Conservation (phyloP, 2,888 invertebrate genomes). For the Chrysolina haemoptera region DNA sequence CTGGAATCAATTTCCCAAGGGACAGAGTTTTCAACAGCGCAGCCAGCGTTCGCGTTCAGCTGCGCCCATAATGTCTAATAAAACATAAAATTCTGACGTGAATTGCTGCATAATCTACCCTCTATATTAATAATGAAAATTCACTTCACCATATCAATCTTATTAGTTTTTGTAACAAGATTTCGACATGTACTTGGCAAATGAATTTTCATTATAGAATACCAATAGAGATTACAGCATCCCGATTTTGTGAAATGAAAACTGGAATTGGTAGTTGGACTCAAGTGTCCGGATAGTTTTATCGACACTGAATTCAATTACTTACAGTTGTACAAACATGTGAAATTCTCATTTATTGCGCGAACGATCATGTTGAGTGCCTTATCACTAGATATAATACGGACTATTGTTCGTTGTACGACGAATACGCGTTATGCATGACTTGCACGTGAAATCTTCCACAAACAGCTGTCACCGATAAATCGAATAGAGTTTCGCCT, state of each 20-base stretch:
- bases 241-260: not conserved
- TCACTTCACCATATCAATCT: slow-evolving; percentile 36
- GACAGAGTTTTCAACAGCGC: slow-evolving; percentile 7
- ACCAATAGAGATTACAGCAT: not conserved
- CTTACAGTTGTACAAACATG: too few species aligned
- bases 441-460: too few species aligned
- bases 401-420: too few species aligned
- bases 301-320: not conserved
- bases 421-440: too few species aligned
- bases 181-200: not conserved
- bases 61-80: slow-evolving; percentile 32
- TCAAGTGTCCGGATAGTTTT: not conserved
- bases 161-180: slow-evolving; percentile 22
- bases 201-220: too few species aligned
- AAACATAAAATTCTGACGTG: slow-evolving; percentile 40
- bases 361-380: too few species aligned
- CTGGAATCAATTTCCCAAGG: slow-evolving; percentile 28
- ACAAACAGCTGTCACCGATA: too few species aligned
- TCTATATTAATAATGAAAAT: slow-evolving; percentile 38
- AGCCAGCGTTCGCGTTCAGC: slow-evolving; percentile 18
- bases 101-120: slow-evolving; percentile 39
- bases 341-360: too few species aligned
- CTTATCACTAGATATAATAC: too few species aligned
- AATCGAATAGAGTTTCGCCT: too few species aligned
- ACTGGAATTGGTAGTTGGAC: not conserved